These are phyloP conservation scores for Mellilla xanthometata DNA, from an alignment of 2,888 invertebrate genomes.

Conservation along the genomic window DNA sequence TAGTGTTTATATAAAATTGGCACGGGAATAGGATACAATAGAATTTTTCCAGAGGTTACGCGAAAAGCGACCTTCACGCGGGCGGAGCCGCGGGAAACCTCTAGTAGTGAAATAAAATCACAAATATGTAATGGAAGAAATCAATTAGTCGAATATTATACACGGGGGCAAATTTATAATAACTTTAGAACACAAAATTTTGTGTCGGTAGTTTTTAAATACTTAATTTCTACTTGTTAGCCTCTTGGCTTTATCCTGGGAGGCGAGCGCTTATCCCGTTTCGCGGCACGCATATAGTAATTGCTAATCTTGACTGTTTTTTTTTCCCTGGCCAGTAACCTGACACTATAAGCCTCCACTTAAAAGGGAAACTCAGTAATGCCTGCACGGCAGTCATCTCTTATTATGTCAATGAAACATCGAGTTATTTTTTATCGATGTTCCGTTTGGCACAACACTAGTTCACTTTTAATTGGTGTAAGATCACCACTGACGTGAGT, in stretches of 20 bases:
- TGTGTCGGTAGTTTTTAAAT: too few relatives aligned
- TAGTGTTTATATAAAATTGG: too few relatives aligned
- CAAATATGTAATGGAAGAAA: too few relatives aligned
- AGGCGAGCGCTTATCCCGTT: conserved; percentile 55
- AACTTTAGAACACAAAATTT: too few relatives aligned
- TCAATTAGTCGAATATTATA: too few relatives aligned
- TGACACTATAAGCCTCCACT: conserved; percentile 61
- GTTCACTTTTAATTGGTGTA: conserved; percentile 62
- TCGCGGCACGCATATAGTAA: conserved; percentile 50
- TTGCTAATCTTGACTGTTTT: conserved; percentile 53
- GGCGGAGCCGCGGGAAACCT: too few relatives aligned
- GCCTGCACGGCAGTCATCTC: conserved; percentile 69
- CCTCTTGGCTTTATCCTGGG: conserved; percentile 48
- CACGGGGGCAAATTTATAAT: too few relatives aligned
- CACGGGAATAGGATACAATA: too few relatives aligned
- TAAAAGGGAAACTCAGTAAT: conserved; percentile 73
- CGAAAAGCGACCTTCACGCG: too few relatives aligned
- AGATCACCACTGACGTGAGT: conserved; percentile 35
- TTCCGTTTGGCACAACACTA: conserved; percentile 57
- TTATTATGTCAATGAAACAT: conserved; percentile 58
- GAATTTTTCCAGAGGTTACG: too few relatives aligned
- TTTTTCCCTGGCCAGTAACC: conserved; percentile 56
- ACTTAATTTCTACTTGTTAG: conserved; percentile 20
- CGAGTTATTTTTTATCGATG: conserved; percentile 61
- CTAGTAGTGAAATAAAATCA: too few relatives aligned